Evolutionary conservation across 2,888 invertebrate genomes (phyloP), one percentile per base, ranked within the genome.

Genomic region (Agrochola macilenta): DNA sequence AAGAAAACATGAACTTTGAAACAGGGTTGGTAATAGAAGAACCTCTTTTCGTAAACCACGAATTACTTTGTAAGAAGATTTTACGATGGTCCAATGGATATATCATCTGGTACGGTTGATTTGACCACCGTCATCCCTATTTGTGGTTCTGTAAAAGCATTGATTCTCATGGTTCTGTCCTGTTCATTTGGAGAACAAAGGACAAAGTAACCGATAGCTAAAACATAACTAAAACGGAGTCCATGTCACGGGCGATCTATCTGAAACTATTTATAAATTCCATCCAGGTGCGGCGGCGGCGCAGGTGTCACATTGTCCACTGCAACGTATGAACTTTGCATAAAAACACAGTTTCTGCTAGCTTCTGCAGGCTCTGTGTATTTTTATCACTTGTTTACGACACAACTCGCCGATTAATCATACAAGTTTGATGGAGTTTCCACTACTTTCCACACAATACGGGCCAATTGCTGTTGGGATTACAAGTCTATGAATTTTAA

Each of bases 221-320:
- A 60, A 73, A 70, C 74, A 66, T 87, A 85, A 87, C 87, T 64
- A 66, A 76, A 76, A 74, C 75, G 46, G 78, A 81, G 87, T 77
- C 84, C 84, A 88, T 91, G 87, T 91, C 87, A 91, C 89, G 89
- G 91, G 85, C 88, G 83, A 90, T 87, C 91, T 89, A 82, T 86
- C 89, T 89, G 88, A 88, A 89, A 90, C 93, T 95, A 94, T 95
- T 95, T 95, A 95, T 93, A 92, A 93, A 96, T 95, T 95, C 95
- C 88, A 92, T 90, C 93, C 95, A 95, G 95, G 95, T 95, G 95
- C 88, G 90, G 84, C 88, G 89, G 90, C 91, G 85, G 89, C 90
- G 95, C 95, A 96, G 95, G 95, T 96, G 96, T 93, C 91, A 90
- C 93, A 93, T 94, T 94, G 93, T 94, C 94, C 91, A 93, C 91